Base-by-base conservation (phyloP, 2,113 vertebrate genomes). In the Colistium nudipinnis region DNA sequence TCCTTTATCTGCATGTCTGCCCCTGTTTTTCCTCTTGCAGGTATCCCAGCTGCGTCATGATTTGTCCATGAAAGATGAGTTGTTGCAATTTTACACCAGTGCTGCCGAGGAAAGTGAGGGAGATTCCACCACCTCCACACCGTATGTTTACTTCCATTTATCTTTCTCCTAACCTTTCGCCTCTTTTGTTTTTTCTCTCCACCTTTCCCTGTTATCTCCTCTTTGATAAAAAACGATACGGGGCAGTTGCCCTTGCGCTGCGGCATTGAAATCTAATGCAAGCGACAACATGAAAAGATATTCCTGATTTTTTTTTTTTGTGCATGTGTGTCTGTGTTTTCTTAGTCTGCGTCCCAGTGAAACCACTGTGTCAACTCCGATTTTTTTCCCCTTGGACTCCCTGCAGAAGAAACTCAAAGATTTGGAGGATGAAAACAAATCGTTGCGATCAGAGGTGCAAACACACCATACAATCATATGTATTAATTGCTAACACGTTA, bases 331-430 rank as follows among this genome's bases (percentile, higher is more conserved):
- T 45, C 6, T 62, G 69, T 86, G 44, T 74, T 36, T 76, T 69
- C 43, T 31, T 85, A 98, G 97, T 67, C 72, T 98, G 70, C 95
- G 94, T 76, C 93, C 93, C 35, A 96, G 93, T 74, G 97, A 99
- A 74, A 94, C 93, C 0, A 93, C 87, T 2, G 92, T 94, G 70
- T 95, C 94, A 0, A 90, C 95, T 54, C 96, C 97, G 84, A 94
- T 88, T 59, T 94, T 92, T 87, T 97, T 99, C 80, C 97, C 97
- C 27, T 76, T 98, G 91, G 98, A 98, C 78, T 97, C 95, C 2
- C 92, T 99, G 73, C 97, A 99, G 67, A 98, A 96, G 93, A 98
- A 98, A 81, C 94, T 99, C 41, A 96, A 98, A 90, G 98, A 99
- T 80, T 93, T 99, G 7, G 97, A 99, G 79, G 98, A 97, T 66